Percentiles rank a stretch among this genome's conserved stretches.
These are phyloP conservation scores for Leptodactylus fallax DNA, from an alignment of 2,797 vertebrate genomes.

Conservation along the genomic window DNA sequence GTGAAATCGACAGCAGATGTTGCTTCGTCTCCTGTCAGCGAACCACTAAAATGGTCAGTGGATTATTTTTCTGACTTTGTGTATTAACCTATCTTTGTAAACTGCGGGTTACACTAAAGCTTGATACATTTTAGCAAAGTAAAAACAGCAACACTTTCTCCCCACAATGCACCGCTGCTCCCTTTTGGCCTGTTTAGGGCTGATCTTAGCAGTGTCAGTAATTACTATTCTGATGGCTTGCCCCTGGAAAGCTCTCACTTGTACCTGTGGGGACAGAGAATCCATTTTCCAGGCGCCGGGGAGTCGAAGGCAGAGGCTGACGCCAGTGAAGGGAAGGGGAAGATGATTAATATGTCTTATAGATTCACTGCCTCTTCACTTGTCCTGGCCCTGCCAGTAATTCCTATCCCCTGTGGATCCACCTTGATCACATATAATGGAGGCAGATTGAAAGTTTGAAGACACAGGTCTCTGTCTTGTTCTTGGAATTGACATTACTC, in stretches of 20 bases:
- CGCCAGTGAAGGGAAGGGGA: conserved; percentile 76
- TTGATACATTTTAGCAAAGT: conserved; percentile 60
- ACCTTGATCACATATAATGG: conserved; percentile 82
- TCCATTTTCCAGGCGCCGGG: conserved; percentile 79
- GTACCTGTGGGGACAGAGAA: conserved; percentile 77
- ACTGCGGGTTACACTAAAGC: conserved; percentile 41
- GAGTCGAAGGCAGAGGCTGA: conserved; percentile 85
- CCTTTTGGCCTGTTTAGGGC: conserved; percentile 71
- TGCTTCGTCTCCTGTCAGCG: background rate
- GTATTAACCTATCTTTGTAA: conserved; percentile 17
- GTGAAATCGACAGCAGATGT: conserved; percentile 1
- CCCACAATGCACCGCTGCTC: conserved; percentile 68
- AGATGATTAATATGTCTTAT: conserved; percentile 84
- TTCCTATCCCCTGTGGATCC: conserved; percentile 78
- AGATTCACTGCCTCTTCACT: conserved; percentile 80
- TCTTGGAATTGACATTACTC: conserved; percentile 84
- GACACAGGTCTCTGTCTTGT: conserved; percentile 77
- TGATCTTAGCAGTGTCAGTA: conserved; percentile 78
- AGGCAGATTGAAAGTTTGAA: conserved; percentile 80
- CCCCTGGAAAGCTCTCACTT: conserved; percentile 77
- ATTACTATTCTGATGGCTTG: conserved; percentile 80
- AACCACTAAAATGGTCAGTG: conserved; percentile 19
- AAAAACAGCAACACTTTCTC: conserved; percentile 66
- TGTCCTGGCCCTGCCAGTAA: conserved; percentile 78
- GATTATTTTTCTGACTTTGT: conserved; percentile 9